Conservation (phyloP, 2,888 invertebrate genomes). For the Steinernema hermaphroditum region DNA sequence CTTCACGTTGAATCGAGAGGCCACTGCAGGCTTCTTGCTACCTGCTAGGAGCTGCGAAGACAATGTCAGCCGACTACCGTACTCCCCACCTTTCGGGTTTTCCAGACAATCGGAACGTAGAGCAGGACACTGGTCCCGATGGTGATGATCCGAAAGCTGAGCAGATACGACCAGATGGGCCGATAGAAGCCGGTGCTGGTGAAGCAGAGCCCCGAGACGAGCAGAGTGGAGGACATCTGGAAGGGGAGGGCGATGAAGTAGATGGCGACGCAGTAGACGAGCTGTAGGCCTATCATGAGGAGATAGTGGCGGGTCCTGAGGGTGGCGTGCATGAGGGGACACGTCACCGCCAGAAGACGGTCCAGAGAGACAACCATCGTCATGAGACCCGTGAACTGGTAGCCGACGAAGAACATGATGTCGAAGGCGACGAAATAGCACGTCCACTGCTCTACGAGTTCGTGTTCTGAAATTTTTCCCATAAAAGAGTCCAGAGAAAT, state of each 20-base stretch:
- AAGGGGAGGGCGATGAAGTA: constrained; percentile 14
- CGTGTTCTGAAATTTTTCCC: background rate
- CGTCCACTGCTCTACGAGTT: background rate
- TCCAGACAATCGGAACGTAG: background rate
- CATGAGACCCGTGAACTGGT: constrained; percentile 27
- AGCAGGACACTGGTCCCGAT: background rate
- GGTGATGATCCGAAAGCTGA: background rate
- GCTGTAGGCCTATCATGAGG: background rate
- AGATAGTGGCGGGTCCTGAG: background rate
- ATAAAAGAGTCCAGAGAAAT: background rate
- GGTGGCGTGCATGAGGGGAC: background rate
- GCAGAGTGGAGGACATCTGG: background rate
- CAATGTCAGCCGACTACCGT: no score
- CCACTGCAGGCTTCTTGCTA: no score
- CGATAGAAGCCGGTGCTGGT: constrained; percentile 3
- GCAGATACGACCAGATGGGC: constrained; percentile 5
- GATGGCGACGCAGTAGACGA: background rate
- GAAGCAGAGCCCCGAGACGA: background rate
- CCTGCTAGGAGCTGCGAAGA: no score
- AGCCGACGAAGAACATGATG: constrained; percentile 26
- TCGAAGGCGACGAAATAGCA: constrained; percentile 16
- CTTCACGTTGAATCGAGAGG: background rate
- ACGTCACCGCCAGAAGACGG: background rate
- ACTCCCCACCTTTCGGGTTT: constrained; percentile 10
- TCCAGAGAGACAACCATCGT: constrained; percentile 14